These are phyloP conservation scores for Apamea sordens DNA, from an alignment of 2,888 invertebrate species.

Conservation along the genomic window DNA sequence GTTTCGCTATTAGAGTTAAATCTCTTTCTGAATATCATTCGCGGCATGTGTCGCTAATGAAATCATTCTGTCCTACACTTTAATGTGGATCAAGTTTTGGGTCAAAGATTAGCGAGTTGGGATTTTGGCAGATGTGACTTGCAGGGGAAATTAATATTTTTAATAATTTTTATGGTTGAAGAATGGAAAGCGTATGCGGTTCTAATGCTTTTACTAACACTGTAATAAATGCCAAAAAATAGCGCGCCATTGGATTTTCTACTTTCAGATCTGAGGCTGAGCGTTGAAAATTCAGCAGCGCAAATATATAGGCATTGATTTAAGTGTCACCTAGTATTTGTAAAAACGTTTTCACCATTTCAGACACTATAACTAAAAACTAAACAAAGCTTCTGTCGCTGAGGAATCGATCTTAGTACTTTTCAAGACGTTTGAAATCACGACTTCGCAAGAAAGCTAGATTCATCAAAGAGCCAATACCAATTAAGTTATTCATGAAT, in stretches of 20 bases:
- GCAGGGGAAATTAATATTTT: not conserved
- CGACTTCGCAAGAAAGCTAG: not conserved
- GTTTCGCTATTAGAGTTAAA: constrained; percentile 70
- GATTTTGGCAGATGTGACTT: constrained; percentile 36
- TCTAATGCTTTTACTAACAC: too few relatives aligned
- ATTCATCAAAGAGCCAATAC: constrained; percentile 1
- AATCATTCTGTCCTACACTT: constrained; percentile 72
- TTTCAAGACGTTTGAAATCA: not conserved
- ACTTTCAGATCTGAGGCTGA: too few relatives aligned
- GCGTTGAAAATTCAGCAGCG: not conserved
- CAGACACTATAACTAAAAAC: not conserved
- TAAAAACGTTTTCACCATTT: not conserved
- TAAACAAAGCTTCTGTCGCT: not conserved
- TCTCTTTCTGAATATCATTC: constrained; percentile 75
- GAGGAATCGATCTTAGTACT: not conserved
- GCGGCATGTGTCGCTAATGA: constrained; percentile 76
- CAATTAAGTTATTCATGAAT: constrained; percentile 16
- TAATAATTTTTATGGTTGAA: too few relatives aligned
- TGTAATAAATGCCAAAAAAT: too few relatives aligned
- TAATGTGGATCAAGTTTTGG: constrained; percentile 68
- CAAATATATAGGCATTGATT: not conserved
- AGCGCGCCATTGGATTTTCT: too few relatives aligned
- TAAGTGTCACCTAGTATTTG: not conserved
- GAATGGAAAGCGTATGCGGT: too few relatives aligned
- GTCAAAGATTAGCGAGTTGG: constrained; percentile 56